Evolutionary conservation across 2,113 vertebrate genomes (phyloP), one percentile per base, ranked within the genome.

Genomic region (Zingel zingel): DNA sequence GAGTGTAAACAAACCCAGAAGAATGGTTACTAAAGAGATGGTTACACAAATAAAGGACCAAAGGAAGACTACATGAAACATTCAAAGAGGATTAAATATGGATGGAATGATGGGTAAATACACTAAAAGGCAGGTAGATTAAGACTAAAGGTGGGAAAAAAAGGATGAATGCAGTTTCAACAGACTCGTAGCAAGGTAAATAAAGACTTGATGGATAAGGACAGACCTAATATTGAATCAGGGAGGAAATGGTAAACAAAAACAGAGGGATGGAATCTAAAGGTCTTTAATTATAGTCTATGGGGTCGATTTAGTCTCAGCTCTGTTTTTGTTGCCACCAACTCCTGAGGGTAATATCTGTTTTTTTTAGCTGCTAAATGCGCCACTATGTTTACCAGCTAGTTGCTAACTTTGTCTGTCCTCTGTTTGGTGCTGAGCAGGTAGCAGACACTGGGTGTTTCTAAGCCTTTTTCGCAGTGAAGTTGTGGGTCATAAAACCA

Each of bases 181-280:
- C 13, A 50, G 36, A 12, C 47, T 61, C 3, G 36, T 47, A 68
- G 36, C 39, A 1, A 18, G 1, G 33, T 77, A 74, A 84, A 84
- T 53, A 73, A 70, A 62, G 47, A 59, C 65, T 48, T 45, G 9
- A 21, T 23, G 64, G 53, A 12, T 50, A 51, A 75, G 48, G 43
- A 16, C 2, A 18, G 30, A 19, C 62, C 23, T 19, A 63, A 64
- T 68, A 7, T 66, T 71, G 45, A 77, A 54, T 18, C 25, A 77
- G 13, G 67, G 54, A 68, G 43, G n/a, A 62, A 58, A 73, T 21
- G 16, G 53, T 86, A 63, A 77, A 85, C 68, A 77, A 53, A 66
- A 77, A 54, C 16, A 64, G 6, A 36, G 12, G 5, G 16, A 69
- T 18, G 64, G 45, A 72, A 67, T 45, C 56, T n/a, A 25, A 54